Conservation (phyloP, 2,888 invertebrate species). For the Anthophora plumipes region DNA sequence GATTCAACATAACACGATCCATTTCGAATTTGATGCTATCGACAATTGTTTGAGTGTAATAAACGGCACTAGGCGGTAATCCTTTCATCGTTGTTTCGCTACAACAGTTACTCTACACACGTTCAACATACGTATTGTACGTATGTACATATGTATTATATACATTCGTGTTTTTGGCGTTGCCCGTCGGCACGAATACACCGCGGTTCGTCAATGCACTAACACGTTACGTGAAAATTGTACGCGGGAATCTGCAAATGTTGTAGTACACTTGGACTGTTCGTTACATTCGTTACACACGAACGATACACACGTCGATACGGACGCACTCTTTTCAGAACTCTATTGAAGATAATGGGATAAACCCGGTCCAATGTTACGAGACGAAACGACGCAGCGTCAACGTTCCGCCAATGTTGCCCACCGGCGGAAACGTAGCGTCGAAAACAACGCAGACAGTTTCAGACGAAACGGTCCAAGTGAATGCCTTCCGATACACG, state of each 20-base stretch:
- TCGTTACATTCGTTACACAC: slow-evolving; percentile 14
- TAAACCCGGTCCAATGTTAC: slow-evolving; percentile 8
- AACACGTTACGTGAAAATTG: slow-evolving; percentile 30
- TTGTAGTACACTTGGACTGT: background rate
- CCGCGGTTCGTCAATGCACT: slow-evolving; percentile 2
- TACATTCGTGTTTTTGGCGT: background rate
- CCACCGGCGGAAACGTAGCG: slow-evolving; percentile 34
- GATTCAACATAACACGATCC: background rate
- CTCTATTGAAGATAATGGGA: slow-evolving; percentile 42
- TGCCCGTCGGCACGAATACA: background rate
- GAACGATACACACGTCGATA: slow-evolving; percentile 25
- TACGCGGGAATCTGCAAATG: slow-evolving; percentile 15
- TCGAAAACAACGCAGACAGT: slow-evolving; percentile 28
- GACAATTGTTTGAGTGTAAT: background rate
- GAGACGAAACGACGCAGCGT: slow-evolving; percentile 34
- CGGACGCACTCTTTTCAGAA: slow-evolving; percentile 31
- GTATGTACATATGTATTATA: background rate
- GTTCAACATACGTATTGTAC: background rate
- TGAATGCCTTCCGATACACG: slow-evolving; percentile 11
- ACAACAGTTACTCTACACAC: background rate
- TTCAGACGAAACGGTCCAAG: background rate
- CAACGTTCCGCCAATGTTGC: slow-evolving; percentile 14
- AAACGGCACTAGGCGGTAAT: background rate
- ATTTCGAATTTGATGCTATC: background rate
- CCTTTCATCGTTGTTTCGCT: background rate